phyloP scores from a whole-genome alignment of 2,888 invertebrate species.

The Drosophila emarginata region DNA sequence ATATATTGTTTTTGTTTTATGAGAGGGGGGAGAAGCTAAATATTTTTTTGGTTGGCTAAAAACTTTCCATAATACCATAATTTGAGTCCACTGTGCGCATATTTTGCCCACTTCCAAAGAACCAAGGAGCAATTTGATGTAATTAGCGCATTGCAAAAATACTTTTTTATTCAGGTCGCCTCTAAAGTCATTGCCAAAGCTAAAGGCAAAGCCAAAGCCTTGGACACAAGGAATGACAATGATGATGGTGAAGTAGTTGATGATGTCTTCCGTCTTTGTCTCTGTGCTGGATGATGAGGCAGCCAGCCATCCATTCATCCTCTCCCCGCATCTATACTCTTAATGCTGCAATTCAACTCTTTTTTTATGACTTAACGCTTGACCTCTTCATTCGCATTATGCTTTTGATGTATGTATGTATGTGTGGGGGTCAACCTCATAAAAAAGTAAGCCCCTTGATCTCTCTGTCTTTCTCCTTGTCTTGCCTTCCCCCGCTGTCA shows the following conservation, averaged over 20 bases:
- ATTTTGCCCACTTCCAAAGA: constrained; percentile 48
- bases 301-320: constrained; percentile 23
- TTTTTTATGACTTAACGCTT: constrained; percentile 73
- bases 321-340: constrained; percentile 8
- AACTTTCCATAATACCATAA: neutral
- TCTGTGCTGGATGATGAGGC: constrained; percentile 50
- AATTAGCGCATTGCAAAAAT: constrained; percentile 74
- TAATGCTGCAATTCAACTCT: constrained; percentile 12
- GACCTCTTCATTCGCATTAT: constrained; percentile 59
- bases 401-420: constrained; percentile 59
- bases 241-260: constrained; percentile 12
- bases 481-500: constrained; percentile 21
- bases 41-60: too few species aligned
- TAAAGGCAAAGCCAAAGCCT: neutral
- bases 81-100: constrained; percentile 31
- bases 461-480: neutral
- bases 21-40: too few species aligned
- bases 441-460: constrained; percentile 30
- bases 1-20: too few species aligned
- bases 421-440: constrained; percentile 63
- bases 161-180: constrained; percentile 68
- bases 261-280: constrained; percentile 46
- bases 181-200: constrained; percentile 6
- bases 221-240: neutral
- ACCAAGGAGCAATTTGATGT: constrained; percentile 57